Base-by-base conservation (phyloP, 2,888 invertebrate species). In the Drosophila multiciliata region DNA sequence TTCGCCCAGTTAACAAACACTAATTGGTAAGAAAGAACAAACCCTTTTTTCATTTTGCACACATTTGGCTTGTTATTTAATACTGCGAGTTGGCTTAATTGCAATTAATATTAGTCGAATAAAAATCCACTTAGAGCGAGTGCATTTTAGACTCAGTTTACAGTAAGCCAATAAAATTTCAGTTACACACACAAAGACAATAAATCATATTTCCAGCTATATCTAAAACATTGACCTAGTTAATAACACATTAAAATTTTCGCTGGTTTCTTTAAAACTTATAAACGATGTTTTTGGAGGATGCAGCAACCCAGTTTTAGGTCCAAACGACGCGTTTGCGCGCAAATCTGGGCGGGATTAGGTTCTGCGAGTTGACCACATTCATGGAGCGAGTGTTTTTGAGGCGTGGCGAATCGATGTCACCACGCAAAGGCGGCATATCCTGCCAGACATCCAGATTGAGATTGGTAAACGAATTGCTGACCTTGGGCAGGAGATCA, bases 241-340 rank as follows among this genome's bases (percentile, higher is more conserved):
- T 52, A 58, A 48, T 54, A 55, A 50, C 66, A 73, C 62, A 38
- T 57, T 53, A 15, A 11, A 50, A 78, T 73, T 73, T 73, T 72
- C 9, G 55, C 8, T 15, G 36, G 17, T 4, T 35, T 40, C 12
- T 2, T 8, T 33, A 9, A 40, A 33, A n/a, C 11, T 38, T 36
- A 45, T 4, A n/a, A 49, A 3, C 29, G 29, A 55, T 15, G 1
- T 26, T 12, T 11, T 54, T 26, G 36, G 15, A 40, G 7, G 17
- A 20, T 6, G 45, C 45, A 3, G 20, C 45, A 23, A 45, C 3
- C 20, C 45, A 23, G 45, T 38, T 4, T 75, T 80, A 92, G 29
- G 89, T 92, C 92, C 92, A 92, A 20, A 90, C 92, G 15, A 92
- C 85, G 35, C 89, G 91, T 66, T 92, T 92, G 12, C 91, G 88